Conservation (phyloP, 2,113 vertebrate species). For the Oncorhynchus kisutch region DNA sequence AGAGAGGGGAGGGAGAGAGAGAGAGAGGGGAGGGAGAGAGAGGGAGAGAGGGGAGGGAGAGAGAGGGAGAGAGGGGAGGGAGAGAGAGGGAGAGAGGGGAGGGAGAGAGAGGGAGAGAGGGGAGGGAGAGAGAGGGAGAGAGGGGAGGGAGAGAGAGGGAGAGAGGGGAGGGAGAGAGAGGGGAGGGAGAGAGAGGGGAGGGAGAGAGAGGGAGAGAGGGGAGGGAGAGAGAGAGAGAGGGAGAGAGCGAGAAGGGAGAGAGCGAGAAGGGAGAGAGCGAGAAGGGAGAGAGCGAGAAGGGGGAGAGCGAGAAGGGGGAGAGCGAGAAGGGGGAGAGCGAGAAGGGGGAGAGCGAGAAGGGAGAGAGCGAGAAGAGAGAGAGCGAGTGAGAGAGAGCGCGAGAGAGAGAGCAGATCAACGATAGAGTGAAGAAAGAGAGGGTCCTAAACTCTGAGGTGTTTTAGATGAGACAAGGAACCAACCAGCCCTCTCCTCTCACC, state of each 20-base stretch:
- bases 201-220: no score
- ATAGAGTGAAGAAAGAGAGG: no score
- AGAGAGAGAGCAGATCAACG: no score
- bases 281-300: not conserved
- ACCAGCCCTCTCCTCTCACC: constrained; percentile 62
- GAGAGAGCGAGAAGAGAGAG: constrained; percentile 1
- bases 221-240: not conserved
- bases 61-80: not conserved
- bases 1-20: no score
- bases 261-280: not conserved
- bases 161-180: not conserved
- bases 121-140: no score
- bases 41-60: not conserved
- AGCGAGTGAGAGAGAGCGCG: no score
- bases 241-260: not conserved
- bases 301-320: no score
- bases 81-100: not conserved
- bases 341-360: no score
- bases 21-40: constrained; percentile 9
- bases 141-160: no score
- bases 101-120: no score
- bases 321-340: not conserved
- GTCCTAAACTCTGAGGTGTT: no score
- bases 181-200: not conserved
- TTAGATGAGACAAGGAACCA: no score